phyloP scores from a whole-genome alignment of 2,113 vertebrate species.

The Etheostoma cragini region DNA sequence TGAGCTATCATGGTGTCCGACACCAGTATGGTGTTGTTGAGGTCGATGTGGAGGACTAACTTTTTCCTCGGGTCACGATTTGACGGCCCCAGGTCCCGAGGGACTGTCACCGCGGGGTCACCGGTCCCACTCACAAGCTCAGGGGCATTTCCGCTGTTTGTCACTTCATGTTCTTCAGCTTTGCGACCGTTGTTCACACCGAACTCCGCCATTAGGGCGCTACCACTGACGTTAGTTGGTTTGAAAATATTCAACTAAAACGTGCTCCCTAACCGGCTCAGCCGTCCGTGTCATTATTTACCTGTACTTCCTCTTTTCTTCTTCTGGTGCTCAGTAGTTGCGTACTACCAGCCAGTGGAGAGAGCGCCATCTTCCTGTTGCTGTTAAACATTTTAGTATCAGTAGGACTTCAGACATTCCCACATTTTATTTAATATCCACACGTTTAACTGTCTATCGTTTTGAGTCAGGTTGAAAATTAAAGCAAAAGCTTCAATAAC shows the following conservation, averaged over 20 bases:
- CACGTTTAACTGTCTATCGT: no score
- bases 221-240: background rate
- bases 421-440: no score
- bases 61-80: constrained; percentile 60
- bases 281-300: constrained; percentile 7
- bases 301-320: constrained; percentile 38
- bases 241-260: no score
- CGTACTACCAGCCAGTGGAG: fast-evolving
- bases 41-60: constrained; percentile 87
- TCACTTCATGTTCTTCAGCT: constrained; percentile 13
- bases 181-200: background rate
- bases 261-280: background rate
- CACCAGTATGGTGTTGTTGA: constrained; percentile 90
- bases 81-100: background rate
- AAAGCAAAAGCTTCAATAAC: no score
- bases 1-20: constrained; percentile 86
- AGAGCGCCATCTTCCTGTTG: constrained; percentile 12
- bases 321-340: background rate
- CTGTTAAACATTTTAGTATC: background rate
- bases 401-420: background rate
- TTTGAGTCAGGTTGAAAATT: no score
- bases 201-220: constrained; percentile 42
- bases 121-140: background rate
- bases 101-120: constrained; percentile 8
- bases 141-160: background rate